Evolutionary conservation across 1,140 invertebrate genomes (phyloP).

Genomic region (Lucilia sericata): DNA sequence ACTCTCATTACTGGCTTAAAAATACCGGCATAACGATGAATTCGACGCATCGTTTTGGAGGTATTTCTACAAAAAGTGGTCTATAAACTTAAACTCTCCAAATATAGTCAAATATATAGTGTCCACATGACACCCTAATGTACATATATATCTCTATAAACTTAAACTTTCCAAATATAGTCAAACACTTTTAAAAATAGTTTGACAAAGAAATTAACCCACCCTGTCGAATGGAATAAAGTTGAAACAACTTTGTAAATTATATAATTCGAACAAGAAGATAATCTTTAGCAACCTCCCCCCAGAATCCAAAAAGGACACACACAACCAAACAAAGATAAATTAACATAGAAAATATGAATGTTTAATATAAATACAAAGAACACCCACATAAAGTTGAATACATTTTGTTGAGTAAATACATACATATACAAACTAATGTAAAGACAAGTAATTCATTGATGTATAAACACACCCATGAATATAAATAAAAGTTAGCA

Average conservation of each 20-base stretch:
- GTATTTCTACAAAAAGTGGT: too few relatives aligned
- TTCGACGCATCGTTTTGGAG: too few relatives aligned
- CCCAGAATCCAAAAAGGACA: background rate
- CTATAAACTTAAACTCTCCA: too few relatives aligned
- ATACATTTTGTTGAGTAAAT: background rate
- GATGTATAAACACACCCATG: background rate
- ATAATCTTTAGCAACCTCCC: background rate
- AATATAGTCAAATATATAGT: too few relatives aligned
- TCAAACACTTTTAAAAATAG: background rate
- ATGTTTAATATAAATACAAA: background rate
- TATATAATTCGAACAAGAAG: background rate
- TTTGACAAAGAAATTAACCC: constrained; percentile 2
- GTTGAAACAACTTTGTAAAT: background rate
- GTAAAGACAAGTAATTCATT: constrained; percentile 16
- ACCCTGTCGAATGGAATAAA: background rate
- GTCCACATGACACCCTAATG: background rate
- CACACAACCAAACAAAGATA: background rate
- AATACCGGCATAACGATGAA: too few relatives aligned
- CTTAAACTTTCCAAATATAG: background rate
- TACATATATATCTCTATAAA: background rate
- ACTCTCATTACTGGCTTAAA: too few relatives aligned
- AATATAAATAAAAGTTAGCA: constrained; percentile 20
- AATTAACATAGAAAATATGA: background rate
- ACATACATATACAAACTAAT: background rate
- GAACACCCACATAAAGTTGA: background rate